A percentile compares a stretch with the other conserved stretches of the same genome.
Evolutionary conservation across 2,113 vertebrate genomes (phyloP).

Genomic region (Turnix velox): DNA sequence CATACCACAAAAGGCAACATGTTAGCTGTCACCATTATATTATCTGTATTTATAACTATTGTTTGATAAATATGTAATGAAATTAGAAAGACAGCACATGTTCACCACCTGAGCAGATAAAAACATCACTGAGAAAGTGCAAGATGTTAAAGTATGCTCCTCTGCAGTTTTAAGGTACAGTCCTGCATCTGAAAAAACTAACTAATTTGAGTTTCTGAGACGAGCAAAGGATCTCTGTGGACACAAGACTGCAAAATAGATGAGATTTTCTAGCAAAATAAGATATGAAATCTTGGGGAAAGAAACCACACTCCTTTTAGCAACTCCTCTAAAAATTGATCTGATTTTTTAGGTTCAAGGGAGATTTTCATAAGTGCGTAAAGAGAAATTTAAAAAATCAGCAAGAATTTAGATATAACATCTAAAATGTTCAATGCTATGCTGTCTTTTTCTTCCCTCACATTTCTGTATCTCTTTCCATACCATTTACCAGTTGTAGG

Average conservation of each 20-base stretch:
- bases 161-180: background rate
- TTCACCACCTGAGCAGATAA: constrained; percentile 51
- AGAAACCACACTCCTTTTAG: background rate
- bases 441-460: background rate
- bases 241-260: background rate
- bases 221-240: background rate
- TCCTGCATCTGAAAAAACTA: constrained; percentile 23
- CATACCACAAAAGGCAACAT: background rate
- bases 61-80: constrained; percentile 14
- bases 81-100: constrained; percentile 46
- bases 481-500: background rate
- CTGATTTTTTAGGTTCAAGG: background rate
- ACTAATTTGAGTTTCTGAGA: constrained; percentile 10
- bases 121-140: background rate
- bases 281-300: background rate
- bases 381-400: background rate
- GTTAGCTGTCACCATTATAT: background rate
- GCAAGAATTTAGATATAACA: background rate
- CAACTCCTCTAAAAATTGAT: background rate
- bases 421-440: background rate
- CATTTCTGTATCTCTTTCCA: background rate
- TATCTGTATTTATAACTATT: constrained; percentile 28
- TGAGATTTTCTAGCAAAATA: background rate
- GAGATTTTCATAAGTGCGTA: background rate
- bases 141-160: constrained; percentile 20